phyloP scores from a whole-genome alignment of 2,888 invertebrate genomes.

The Calliscelio sp. region DNA sequence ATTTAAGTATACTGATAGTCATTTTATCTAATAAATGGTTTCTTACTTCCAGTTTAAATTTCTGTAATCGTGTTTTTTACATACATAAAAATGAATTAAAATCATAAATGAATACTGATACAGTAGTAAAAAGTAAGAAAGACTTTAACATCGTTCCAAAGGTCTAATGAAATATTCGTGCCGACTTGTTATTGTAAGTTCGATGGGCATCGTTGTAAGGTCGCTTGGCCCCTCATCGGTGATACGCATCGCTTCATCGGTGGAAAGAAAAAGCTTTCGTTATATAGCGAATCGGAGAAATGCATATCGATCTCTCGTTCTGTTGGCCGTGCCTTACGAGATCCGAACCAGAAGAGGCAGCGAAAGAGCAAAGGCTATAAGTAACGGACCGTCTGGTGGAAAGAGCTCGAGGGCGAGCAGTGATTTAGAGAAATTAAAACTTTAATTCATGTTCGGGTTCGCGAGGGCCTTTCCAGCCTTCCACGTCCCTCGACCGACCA shows the following conservation, averaged over 20 bases:
- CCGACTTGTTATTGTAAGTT: conserved; percentile 59
- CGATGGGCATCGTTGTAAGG: conserved; percentile 49
- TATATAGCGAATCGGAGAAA: conserved; percentile 70
- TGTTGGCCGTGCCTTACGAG: conserved; percentile 77
- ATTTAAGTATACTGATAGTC: no score
- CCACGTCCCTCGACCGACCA: conserved; percentile 69
- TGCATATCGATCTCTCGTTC: conserved; percentile 82
- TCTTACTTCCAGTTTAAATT: no score
- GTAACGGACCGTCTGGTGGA: conserved; percentile 85
- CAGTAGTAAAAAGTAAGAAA: no score
- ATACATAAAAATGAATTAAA: no score
- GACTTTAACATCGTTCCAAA: background rate
- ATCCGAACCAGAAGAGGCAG: conserved; percentile 79
- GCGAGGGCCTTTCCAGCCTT: conserved; percentile 75
- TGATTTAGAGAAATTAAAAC: conserved; percentile 86
- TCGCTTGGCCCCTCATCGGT: conserved; percentile 53
- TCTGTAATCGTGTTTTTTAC: no score
- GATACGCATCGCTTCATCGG: conserved; percentile 67
- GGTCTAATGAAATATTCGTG: conserved; percentile 63
- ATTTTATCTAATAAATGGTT: no score
- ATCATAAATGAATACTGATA: no score
- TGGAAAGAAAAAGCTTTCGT: conserved; percentile 59
- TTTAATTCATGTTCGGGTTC: conserved; percentile 85
- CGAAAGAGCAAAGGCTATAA: conserved; percentile 85
- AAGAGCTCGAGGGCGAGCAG: conserved; percentile 84